phyloP scores from a whole-genome alignment of 2,888 invertebrate species.

The Pyralis farinalis region DNA sequence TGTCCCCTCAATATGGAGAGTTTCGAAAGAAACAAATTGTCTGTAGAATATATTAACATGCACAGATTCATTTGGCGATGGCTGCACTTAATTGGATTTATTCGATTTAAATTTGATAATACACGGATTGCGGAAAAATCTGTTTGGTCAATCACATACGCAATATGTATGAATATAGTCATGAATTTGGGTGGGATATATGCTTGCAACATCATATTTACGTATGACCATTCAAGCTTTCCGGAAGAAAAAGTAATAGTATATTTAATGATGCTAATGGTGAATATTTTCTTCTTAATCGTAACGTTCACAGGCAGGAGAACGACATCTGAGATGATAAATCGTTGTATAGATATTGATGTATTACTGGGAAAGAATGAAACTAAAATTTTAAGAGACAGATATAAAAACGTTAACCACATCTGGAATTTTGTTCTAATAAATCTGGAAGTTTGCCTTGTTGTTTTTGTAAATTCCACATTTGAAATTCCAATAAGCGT shows the following conservation, averaged over 20 bases:
- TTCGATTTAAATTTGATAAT: background rate
- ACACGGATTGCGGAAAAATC: background rate
- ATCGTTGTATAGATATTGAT: background rate
- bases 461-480: background rate
- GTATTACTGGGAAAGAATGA: background rate
- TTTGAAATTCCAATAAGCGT: background rate
- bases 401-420: background rate
- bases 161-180: background rate
- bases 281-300: background rate
- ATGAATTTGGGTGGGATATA: background rate
- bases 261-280: too few relatives aligned
- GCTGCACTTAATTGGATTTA: background rate
- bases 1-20: too few relatives aligned
- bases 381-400: conserved; percentile 3
- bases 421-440: background rate
- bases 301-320: background rate
- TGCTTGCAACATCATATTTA: background rate
- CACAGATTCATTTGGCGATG: background rate
- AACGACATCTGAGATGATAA: background rate
- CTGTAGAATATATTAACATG: conserved; percentile 1
- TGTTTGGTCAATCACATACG: background rate
- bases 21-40: background rate
- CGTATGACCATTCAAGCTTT: background rate
- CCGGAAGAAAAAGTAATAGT: background rate
- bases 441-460: background rate